Evolutionary conservation across 1,140 invertebrate genomes (phyloP), one percentile per base, ranked within the genome.

Genomic region (Calycopis cecrops): DNA sequence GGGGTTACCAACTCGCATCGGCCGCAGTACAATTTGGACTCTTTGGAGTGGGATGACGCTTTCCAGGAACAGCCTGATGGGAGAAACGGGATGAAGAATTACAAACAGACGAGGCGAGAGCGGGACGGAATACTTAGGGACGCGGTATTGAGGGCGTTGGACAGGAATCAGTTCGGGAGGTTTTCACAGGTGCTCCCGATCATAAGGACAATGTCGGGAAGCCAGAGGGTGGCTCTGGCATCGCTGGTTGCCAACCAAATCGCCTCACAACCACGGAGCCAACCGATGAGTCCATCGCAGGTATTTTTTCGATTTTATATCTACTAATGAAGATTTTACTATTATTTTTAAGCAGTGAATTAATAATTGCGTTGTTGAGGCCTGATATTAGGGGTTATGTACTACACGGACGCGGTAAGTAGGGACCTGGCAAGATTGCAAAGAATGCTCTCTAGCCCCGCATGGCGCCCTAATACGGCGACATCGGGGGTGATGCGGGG

Each of bases 151-250:
- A 69, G 72, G 34, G 84, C 89, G 0, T 59, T 90, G 72, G 82
- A 89, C 59, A 78, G 77, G 52, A 88, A 89, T 14, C 80, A 88
- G 9, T 82, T 82, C 52, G 78, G 77, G 35, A 90, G 89, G 63
- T 90, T 91, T 51, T 85, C 85, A 7, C 87, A 91, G 71, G 89
- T 92, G 8, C 76, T 92, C 67, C 91, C 92, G n/a, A 92, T 92
- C 42, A 77, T 92, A 37, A 88, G 91, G 48, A 88, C 87, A 6
- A 88, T 92, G 83, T 90, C 91, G 1, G 87, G 88, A 0, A 83
- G 89, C 10, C 92, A 92, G 68, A 77, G 91, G 21, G 76, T 92
- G 28, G 89, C 90, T 0, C 67, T 92, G 8, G 90, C 91, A 0
- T 90, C 90, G 0, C 59, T 93, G 40, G 91, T 92, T 1, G 88